Evolutionary conservation across 2,888 invertebrate species (phyloP), one percentile per base, ranked within the genome.

Genomic region (Graphium colonna): DNA sequence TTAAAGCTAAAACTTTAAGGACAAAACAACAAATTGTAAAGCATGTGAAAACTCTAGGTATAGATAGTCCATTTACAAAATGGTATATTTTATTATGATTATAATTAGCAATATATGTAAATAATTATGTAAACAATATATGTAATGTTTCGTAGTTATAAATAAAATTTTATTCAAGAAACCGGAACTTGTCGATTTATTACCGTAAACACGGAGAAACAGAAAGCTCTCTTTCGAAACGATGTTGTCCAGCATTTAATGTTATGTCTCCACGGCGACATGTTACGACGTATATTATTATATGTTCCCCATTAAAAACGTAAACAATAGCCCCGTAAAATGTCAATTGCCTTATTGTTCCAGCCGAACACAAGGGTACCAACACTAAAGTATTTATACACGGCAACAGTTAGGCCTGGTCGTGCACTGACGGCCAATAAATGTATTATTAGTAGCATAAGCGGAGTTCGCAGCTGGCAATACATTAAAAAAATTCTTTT

Each of bases 331-430:
- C 54, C 42, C 54, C 63, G 64, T 70, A 68, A 66, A 77, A 70
- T 65, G 69, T 71, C 75, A 80, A 85, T 77, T 64, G 70, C 65
- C 68, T 78, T 74, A 84, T 84, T 86, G 84, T 86, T 84, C 73
- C 39, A 46, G 26, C 57, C 26, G 55, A 56, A 65, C 65, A 65
- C 61, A 59, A 58, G 55, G 57, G 63, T 55, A 57, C 57, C 60
- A 60, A 61, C 59, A 59, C 52, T 56, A 58, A 33, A 57, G 48
- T 56, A 56, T 41, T 55, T 55, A 57, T 57, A 52, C 28, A 51
- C 52, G 62, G 58, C 51, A 61, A 57, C 59, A 43, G 60, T 60
- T 12, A 4, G 13, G 61, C 55, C 57, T 51, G 57, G 59, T 51
- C 51, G 60, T 57, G 60, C 62, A 67, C 65, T 58, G 41, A 61